Evolutionary conservation across 2,113 vertebrate genomes (phyloP).

Genomic region (Guaruba guarouba): DNA sequence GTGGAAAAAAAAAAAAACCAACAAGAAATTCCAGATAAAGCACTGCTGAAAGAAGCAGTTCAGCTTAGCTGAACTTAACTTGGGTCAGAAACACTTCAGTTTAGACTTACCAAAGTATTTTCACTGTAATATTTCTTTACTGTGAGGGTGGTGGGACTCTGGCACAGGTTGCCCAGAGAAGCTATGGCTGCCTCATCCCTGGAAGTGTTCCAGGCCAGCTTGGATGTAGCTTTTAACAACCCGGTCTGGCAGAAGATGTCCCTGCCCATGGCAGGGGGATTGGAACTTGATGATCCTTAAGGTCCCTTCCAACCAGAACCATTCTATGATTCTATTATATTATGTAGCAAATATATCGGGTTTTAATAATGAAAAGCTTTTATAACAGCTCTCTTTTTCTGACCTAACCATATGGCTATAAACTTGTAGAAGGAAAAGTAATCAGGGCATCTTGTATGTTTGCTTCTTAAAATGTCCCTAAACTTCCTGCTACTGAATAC

Average conservation of each 20-base stretch:
- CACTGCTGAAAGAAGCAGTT: neutral
- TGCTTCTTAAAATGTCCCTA: neutral
- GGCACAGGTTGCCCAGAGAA: neutral
- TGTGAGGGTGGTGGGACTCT: neutral
- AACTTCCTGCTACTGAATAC: neutral
- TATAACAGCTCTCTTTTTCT: neutral
- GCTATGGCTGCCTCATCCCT: neutral
- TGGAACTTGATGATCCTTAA: neutral
- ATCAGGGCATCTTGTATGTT: neutral
- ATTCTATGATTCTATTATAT: neutral
- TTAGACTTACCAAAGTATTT: neutral
- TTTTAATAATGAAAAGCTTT: neutral
- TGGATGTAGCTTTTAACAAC: neutral
- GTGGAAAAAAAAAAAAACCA: neutral
- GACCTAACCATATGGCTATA: neutral
- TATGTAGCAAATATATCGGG: neutral
- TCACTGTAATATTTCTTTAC: neutral
- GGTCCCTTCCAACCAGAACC: neutral
- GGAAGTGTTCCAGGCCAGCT: neutral
- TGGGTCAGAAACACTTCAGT: neutral
- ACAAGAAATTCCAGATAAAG: neutral
- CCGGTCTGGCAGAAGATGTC: neutral
- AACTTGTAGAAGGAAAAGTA: neutral
- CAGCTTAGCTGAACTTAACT: neutral
- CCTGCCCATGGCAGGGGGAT: neutral